Evolutionary conservation across 1,140 invertebrate genomes (phyloP).

Genomic region (Anoplophora glabripennis): DNA sequence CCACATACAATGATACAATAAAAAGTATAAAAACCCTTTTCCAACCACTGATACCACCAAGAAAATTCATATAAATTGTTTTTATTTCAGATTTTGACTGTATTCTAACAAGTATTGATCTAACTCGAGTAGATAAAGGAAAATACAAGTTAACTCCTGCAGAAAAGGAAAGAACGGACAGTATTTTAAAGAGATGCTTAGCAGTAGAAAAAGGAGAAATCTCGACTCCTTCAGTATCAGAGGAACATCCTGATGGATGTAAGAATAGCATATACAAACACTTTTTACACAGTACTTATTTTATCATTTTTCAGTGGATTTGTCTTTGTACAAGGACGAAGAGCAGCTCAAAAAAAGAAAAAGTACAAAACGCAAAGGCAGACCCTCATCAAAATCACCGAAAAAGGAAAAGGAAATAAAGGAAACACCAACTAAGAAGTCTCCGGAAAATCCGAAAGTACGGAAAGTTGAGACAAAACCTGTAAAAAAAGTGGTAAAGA

Average conservation of each 20-base stretch:
- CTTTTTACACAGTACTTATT: too few species aligned
- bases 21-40: too few species aligned
- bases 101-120: conserved; percentile 80
- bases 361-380: conserved; percentile 41
- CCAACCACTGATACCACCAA: too few species aligned
- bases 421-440: conserved; percentile 30
- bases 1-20: too few species aligned
- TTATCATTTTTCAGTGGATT: conserved; percentile 65
- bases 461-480: conserved; percentile 26
- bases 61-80: too few species aligned
- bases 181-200: conserved; percentile 80
- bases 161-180: conserved; percentile 75
- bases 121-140: conserved; percentile 71
- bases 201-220: conserved; percentile 75
- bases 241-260: conserved; percentile 85
- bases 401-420: too few species aligned
- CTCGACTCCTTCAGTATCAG: conserved; percentile 64
- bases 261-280: conserved; percentile 51
- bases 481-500: conserved; percentile 6
- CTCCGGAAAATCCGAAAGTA: conserved; percentile 37
- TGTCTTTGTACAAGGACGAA: conserved; percentile 76
- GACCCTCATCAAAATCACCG: conserved; percentile 7
- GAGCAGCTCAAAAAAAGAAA: conserved; percentile 64
- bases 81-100: conserved; percentile 90
- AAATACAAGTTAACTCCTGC: conserved; percentile 66